These are phyloP conservation scores for Alca torda DNA, from an alignment of 2,797 vertebrate species.

Conservation along the genomic window DNA sequence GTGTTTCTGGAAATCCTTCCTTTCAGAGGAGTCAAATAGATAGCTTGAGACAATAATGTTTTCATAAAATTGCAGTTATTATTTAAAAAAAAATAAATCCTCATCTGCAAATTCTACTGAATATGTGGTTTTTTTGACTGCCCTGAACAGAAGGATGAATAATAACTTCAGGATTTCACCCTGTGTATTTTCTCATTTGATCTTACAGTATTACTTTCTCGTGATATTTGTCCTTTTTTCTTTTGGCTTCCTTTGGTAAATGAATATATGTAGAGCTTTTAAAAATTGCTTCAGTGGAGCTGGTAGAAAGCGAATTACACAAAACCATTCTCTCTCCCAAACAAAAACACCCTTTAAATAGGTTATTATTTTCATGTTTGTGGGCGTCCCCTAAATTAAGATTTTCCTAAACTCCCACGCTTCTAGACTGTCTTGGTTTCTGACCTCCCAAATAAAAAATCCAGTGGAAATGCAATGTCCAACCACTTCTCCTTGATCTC, in stretches of 20 bases:
- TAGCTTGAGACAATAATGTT: neutral
- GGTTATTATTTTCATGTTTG: slow-evolving; percentile 29
- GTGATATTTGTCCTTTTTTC: neutral
- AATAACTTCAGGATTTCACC: neutral
- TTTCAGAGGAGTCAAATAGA: neutral
- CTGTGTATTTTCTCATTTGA: neutral
- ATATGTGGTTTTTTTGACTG: neutral
- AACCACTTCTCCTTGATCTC: slow-evolving; percentile 19
- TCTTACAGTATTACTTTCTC: neutral
- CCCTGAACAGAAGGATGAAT: neutral
- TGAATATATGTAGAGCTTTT: neutral
- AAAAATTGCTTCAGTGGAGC: neutral
- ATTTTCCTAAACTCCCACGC: neutral
- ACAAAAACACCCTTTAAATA: neutral
- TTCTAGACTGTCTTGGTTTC: slow-evolving; percentile 18
- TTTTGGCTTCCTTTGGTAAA: neutral
- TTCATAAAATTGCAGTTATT: neutral
- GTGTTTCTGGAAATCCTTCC: neutral
- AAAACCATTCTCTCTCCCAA: neutral
- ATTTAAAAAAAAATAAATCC: neutral
- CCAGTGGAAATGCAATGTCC: neutral
- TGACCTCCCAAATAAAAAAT: slow-evolving; percentile 21
- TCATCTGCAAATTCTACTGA: neutral
- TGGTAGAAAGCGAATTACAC: neutral
- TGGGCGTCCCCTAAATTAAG: neutral